Conservation (phyloP, 2,113 vertebrate species). For the Halcyon malimbica region DNA sequence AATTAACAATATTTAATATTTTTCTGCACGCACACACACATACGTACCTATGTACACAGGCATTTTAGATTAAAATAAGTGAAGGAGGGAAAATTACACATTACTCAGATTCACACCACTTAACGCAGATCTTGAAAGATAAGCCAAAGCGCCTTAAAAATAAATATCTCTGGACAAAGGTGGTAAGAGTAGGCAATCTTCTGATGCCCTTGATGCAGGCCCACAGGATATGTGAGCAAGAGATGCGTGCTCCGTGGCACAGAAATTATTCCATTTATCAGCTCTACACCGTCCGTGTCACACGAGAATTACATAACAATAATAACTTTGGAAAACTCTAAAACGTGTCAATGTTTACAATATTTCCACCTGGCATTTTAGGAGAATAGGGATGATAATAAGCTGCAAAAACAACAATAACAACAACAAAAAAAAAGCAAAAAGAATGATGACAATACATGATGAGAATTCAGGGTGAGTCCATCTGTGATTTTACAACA, state of each 20-base stretch:
- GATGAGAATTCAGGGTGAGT: background rate
- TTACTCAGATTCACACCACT: background rate
- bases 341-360: background rate
- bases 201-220: background rate
- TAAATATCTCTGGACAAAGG: background rate
- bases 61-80: constrained; percentile 1
- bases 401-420: background rate
- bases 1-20: constrained; percentile 6
- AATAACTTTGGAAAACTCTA: background rate
- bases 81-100: background rate
- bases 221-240: background rate
- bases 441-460: background rate
- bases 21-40: background rate
- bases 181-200: background rate
- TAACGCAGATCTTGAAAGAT: background rate
- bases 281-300: background rate
- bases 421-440: background rate
- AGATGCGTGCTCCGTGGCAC: background rate
- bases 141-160: background rate
- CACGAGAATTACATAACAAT: rapidly evolving
- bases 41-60: background rate
- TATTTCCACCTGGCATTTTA: background rate
- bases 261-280: background rate
- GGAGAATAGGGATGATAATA: background rate
- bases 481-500: background rate